Evolutionary conservation across 2,888 invertebrate species (phyloP), one percentile per base, ranked within the genome.

Genomic region (Nomada ruficornis): DNA sequence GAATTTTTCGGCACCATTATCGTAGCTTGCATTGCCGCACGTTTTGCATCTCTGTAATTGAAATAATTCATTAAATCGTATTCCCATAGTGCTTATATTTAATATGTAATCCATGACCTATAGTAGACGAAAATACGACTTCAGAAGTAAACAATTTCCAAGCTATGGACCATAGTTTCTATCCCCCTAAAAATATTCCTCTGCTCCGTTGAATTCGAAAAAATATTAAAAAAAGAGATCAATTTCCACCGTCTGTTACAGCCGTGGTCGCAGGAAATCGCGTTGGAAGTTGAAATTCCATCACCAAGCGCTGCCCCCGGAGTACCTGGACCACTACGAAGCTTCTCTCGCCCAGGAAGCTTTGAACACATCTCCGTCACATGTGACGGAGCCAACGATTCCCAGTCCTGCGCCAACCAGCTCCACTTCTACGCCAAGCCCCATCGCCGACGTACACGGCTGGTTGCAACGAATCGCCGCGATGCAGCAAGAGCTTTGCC

Each of bases 311-410:
- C 92, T 97, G 74, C 97, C 97, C 0, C 96, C 96, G 20, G 97
- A 97, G 91, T 97, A 97, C 91, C 95, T 97, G 71, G 97, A 96
- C 89, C 97, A 97, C 91, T 97, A 97, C 94, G 97, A 97, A 93
- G 96, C 96, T 70, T 96, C 96, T 9, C 94, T 96, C 73, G 96
- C 96, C 82, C 95, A 95, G 86, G 95, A 95, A 47, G 92, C 93
- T 3, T 74, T 92, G 15, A 92, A 91, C 60, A 86, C 92, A 0
- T 90, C 91, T 2, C 89, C 92, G 7, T 89, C 90, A 9, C 84
- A 90, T 15, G 68, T 86, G 2, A 77, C 81, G 23, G 92, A 92
- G 57, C 89, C 91, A 0, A 88, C 94, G n/a, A 86, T 87, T 13
- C 89, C 87, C 18, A 94, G 95, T 87, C 90, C 93, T 47, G 94